Evolutionary conservation across 1,140 invertebrate genomes (phyloP), one percentile per base, ranked within the genome.

Genomic region (Coenobita brevimanus): DNA sequence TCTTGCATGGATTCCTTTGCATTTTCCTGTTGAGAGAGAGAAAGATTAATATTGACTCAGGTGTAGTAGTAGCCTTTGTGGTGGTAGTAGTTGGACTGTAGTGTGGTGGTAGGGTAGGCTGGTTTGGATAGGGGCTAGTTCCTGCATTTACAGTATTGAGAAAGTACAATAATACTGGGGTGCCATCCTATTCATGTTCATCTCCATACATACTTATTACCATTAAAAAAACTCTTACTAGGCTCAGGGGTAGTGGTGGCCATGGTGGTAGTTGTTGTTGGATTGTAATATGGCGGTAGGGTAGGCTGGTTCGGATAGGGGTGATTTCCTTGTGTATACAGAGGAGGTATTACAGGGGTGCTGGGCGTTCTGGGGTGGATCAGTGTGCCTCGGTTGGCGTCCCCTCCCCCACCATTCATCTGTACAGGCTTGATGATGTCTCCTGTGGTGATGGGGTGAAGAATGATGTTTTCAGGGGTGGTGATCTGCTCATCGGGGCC

Each of bases 191-290:
- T 50, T 50, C 46, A 50, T 50, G 6, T 50, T 50, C 6, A 17
- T 50, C 6, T 50, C 17, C 46, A 17, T 17, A 17, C 54, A 27
- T 89, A n/a, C 46, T 10, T 88, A 2, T 86, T 54, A 54, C 30
- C 89, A 30, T 88, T 88, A 21, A 6, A 38, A 24, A 24, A 13
- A 38, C 13, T 89, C 91, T 89, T 88, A 91, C 91, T 91, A 10
- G 91, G 91, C 3, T 91, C 91, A 15, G 90, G 46, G 2, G 91
- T 92, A 3, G 91, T 91, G 24, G 91, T 91, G 13, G 89, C 62
- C 4, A 76, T 78, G 6, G 87, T 89, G 41, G 85, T 91, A 1
- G 91, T 91, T 21, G 91, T 90, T 6, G 88, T 81, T 4, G 82
- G 79, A 15, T 76, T 38, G n/a, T 85, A 91, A 64, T 92, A 57